Evolutionary conservation across 1,140 invertebrate species (phyloP), one percentile per base, ranked within the genome.

Genomic region (Dryas iulia): DNA sequence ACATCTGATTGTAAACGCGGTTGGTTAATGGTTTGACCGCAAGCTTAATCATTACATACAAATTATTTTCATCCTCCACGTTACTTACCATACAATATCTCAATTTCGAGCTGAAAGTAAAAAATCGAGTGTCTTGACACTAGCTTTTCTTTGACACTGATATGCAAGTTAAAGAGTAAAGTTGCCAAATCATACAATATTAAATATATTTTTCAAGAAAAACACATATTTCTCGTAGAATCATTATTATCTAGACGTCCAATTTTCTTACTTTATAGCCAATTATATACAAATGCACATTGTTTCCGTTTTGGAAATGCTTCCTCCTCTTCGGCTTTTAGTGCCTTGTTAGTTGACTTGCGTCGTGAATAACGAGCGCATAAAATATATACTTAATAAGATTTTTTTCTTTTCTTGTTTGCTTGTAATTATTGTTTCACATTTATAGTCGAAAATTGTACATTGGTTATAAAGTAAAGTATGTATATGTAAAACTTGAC

Each of bases 241-340:
- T 24, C 52, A 54, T 23, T 54, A 54, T 23, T 23, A 54, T 23
- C 52, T 5, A 30, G 63, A 30, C 24, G 35, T 68, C 56, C 72
- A 74, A 76, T 81, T 76, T 78, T 67, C 63, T 67, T 56, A 47
- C 66, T 86, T 86, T 84, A 86, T 77, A 58, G 74, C 78, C 84
- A 83, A 83, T 86, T 84, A 82, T 77, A 81, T 77, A 68, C 65
- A 60, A 63, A 73, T 75, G 76, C 70, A 77, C 23, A 35, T 65
- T 63, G 39, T 71, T 72, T 71, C 67, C 59, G 52, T 59, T 70
- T 65, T 66, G 65, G 63, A 61, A 54, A 31, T 59, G 39, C 47
- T 78, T 78, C 74, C 67, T 66, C 66, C 71, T 61, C 57, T 59
- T 56, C 52, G 25, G 26, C n/a, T 26, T 61, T 59, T 12, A 52